Percentiles rank a stretch among this genome's conserved stretches.
These are phyloP conservation scores for Ditula angustiorana DNA, from an alignment of 2,888 invertebrate species.

Conservation along the genomic window DNA sequence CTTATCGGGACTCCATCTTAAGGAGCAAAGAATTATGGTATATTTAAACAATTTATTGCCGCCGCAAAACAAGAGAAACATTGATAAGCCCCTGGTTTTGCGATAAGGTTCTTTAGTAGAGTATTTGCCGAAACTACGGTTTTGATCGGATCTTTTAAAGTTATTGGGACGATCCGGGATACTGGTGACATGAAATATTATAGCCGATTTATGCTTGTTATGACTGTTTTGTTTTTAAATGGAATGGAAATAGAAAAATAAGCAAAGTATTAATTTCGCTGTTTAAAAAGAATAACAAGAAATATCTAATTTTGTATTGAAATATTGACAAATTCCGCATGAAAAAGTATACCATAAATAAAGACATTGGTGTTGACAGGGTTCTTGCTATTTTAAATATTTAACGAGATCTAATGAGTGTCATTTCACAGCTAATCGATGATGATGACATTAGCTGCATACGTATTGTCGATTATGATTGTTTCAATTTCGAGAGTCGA, in stretches of 20 bases:
- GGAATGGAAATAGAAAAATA: not conserved
- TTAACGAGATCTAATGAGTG: slow-evolving; percentile 78
- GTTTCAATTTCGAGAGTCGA: slow-evolving; percentile 57
- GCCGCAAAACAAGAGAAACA: slow-evolving; percentile 72
- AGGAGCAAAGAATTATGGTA: slow-evolving; percentile 80
- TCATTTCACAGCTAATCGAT: slow-evolving; percentile 72
- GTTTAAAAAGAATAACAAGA: not conserved
- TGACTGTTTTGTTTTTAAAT: not conserved
- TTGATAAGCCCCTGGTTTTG: slow-evolving; percentile 74
- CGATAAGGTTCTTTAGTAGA: slow-evolving; percentile 67
- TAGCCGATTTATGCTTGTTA: not conserved
- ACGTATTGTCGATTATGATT: slow-evolving; percentile 78
- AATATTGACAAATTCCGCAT: slow-evolving; percentile 25
- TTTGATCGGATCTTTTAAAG: slow-evolving; percentile 37
- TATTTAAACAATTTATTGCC: slow-evolving; percentile 82
- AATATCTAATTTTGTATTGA: slow-evolving; percentile 4
- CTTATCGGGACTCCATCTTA: slow-evolving; percentile 74
- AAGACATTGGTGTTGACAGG: slow-evolving; percentile 59
- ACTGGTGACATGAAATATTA: slow-evolving; percentile 34
- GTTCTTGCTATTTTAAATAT: slow-evolving; percentile 75
- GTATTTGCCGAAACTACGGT: slow-evolving; percentile 62
- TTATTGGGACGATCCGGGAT: slow-evolving; percentile 21
- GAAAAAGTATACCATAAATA: slow-evolving; percentile 48
- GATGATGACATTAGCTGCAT: slow-evolving; percentile 73
- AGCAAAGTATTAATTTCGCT: not conserved